Conservation (phyloP, 2,113 vertebrate genomes). For the Gobiocypris rarus region DNA sequence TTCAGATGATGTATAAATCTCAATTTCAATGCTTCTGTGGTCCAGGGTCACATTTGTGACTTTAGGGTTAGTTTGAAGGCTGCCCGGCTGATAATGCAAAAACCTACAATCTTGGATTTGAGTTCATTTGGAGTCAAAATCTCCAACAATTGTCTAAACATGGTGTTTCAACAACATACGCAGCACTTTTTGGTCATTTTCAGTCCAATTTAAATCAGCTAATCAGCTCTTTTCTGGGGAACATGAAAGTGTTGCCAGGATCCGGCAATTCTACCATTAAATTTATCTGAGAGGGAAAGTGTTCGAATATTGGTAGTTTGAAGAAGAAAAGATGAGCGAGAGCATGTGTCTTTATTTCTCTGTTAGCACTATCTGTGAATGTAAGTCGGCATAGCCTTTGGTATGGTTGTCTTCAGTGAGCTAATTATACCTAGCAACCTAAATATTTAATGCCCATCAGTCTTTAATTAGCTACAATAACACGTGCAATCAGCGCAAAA, state of each 20-base stretch:
- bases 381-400: constrained; percentile 22
- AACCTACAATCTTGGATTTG: not conserved
- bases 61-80: too few relatives aligned
- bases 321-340: not conserved
- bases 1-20: too few relatives aligned
- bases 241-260: not conserved
- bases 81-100: not conserved
- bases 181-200: not conserved
- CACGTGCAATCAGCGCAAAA: constrained; percentile 45
- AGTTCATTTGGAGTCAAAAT: not conserved
- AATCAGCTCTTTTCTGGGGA: not conserved
- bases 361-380: not conserved
- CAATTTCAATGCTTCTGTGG: too few relatives aligned
- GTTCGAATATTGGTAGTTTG: constrained; percentile 1
- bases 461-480: constrained; percentile 57
- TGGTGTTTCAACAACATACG: not conserved
- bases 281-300: not conserved
- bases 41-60: too few relatives aligned
- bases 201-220: not conserved
- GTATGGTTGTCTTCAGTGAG: constrained; percentile 33
- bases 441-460: constrained; percentile 55
- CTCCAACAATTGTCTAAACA: not conserved
- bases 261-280: not conserved
- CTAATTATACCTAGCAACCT: constrained; percentile 49
- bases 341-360: not conserved